Base-by-base conservation (phyloP, 2,113 vertebrate species). In the Recurvirostra avosetta region DNA sequence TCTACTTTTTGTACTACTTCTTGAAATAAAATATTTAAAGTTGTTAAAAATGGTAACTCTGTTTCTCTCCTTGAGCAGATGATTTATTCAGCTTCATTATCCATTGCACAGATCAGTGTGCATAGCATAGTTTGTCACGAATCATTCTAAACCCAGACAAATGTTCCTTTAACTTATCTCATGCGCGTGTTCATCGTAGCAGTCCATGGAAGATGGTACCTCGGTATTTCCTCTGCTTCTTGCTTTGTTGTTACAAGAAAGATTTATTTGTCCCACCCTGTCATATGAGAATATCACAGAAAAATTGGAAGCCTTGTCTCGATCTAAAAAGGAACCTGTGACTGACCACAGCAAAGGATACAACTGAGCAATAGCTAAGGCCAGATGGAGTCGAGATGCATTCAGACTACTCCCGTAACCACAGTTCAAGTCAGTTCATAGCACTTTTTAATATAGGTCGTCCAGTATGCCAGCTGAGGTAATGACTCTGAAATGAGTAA, bases 61-160 rank as follows among this genome's bases (percentile, higher is more conserved):
- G 6, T 61, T 91, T 72, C 77, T 74, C 19, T 86, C 41, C 22
- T 27, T 45, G 40, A 86, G 66, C 12, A 75, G 41, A 90, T 75
- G 63, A 92, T 92, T 94, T 89, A 84, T 84, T 90, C 85, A 77
- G 68, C 59, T 59, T 79, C 67, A 43, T 66, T 86, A 58, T 74
- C 65, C 0, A 0, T 47, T 74, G 62, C 75, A 74, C 22, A 79
- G 81, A 61, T 56, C 4, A 3, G 47, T 20, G 68, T 6, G 5
- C 49, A 4, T 4, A 50, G 85, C 16, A 9, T 8, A 45, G 26
- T 74, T 68, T 83, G 63, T 74, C 88, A 73, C 3, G 0, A 76
- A 70, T 47, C n/a, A 34, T 55, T 66, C 63, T 36, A 86, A 27
- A 62, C 32, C 61, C 34, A 38, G 87, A 72, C 56, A 74, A 86